A percentile compares a stretch with the other conserved stretches of the same genome.
phyloP scores from a whole-genome alignment of 30 jellyfish, hydroid and myxozoan genomes.

The Cassiopea andromeda region DNA sequence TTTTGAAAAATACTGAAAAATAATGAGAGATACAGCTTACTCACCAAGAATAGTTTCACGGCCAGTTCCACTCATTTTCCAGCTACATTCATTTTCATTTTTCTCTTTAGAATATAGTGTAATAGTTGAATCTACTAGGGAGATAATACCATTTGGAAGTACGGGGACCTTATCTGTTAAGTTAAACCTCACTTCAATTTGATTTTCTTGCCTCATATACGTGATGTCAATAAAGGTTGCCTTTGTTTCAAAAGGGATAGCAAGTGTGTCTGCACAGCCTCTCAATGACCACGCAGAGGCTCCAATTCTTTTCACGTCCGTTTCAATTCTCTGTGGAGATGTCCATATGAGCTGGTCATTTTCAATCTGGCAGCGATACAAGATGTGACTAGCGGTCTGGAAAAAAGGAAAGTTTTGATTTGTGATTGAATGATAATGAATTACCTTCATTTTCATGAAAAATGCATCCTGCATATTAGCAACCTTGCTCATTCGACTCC shows the following conservation, averaged over 20 bases:
- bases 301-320: slow-evolving; percentile 2
- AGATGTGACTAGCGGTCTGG: slow-evolving; percentile 10
- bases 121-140: background rate
- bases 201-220: background rate
- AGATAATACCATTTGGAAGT: slow-evolving; percentile 20
- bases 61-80: slow-evolving; percentile 25
- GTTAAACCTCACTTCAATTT: slow-evolving; percentile 15
- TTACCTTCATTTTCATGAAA: too few species aligned
- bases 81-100: background rate
- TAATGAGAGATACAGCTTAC: background rate
- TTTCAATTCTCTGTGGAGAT: slow-evolving; percentile 38
- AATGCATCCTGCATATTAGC: too few species aligned
- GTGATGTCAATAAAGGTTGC: slow-evolving; percentile 10
- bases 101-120: slow-evolving; percentile 9
- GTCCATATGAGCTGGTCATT: slow-evolving; percentile 31
- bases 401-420: too few species aligned
- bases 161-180: slow-evolving; percentile 29
- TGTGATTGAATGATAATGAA: too few species aligned
- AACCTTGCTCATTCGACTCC: too few species aligned
- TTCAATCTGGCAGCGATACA: slow-evolving; percentile 26
- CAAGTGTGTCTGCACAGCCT: background rate
- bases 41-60: slow-evolving; percentile 18
- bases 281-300: slow-evolving; percentile 15
- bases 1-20: too few species aligned
- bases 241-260: background rate